phyloP scores from a whole-genome alignment of 2,797 vertebrate species.

The Lagocephalus sceleratus region DNA sequence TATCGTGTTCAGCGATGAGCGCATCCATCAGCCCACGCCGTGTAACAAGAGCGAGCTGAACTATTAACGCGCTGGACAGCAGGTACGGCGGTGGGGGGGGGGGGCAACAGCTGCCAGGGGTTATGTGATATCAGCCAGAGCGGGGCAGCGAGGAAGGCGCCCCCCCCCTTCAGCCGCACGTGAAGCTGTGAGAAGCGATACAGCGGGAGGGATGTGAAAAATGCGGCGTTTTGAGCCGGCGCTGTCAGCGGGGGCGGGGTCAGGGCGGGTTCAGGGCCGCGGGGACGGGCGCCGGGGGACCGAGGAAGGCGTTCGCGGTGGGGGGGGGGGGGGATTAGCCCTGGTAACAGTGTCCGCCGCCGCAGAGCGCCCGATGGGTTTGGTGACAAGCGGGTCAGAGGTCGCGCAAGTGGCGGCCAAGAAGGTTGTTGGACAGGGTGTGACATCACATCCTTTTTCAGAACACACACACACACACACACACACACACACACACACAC shows the following conservation, averaged over 20 bases:
- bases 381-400: constrained; percentile 39
- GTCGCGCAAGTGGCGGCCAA: constrained; percentile 17
- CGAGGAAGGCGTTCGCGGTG: not conserved
- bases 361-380: constrained; percentile 20
- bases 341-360: constrained; percentile 19
- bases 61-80: constrained; percentile 59
- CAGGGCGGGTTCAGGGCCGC: constrained; percentile 36
- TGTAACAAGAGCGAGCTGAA: constrained; percentile 64
- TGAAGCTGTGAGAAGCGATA: constrained; percentile 40
- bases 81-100: constrained; percentile 27
- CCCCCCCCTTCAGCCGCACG: constrained; percentile 31
- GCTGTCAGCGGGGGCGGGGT: constrained; percentile 25
- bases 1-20: constrained; percentile 54
- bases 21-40: constrained; percentile 58
- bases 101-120: constrained; percentile 65
- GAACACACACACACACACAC: constrained; percentile 35
- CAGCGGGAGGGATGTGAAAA: constrained; percentile 45
- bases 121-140: constrained; percentile 58
- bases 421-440: constrained; percentile 62
- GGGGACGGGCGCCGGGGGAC: constrained; percentile 12
- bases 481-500: constrained; percentile 13
- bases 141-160: constrained; percentile 43
- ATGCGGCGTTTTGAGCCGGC: constrained; percentile 23
- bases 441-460: constrained; percentile 71
- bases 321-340: constrained; percentile 40